Base-by-base conservation (phyloP, 2,888 invertebrate species). In the Tenthredo mesomela region DNA sequence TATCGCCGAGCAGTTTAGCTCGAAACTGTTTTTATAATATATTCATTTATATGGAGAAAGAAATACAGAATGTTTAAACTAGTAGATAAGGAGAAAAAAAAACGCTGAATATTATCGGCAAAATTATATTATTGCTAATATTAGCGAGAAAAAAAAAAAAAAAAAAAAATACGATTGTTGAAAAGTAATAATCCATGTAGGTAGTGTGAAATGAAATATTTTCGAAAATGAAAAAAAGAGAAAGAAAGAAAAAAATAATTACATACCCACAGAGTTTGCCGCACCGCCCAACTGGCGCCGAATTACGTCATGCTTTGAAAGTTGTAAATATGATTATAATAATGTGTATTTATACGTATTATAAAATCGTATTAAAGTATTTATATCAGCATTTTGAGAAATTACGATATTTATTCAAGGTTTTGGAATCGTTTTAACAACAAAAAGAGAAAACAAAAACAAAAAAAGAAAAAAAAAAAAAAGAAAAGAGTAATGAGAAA, bases 271-370 rank as follows among this genome's bases (percentile, higher is more conserved):
- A 80, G 40, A 80, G 37, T 80, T 43, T 47, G 33, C 82, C 47
- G 70, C 33, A 82, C 82, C 82, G 82, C 43, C 82, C 65, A 82
- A 82, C 82, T 82, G 82, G 67, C 82, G 82, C 82, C 82, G 82
- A 82, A 82, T 82, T 82, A 82, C 82, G 82, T 82, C 82, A 82
- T 82, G 50, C 82, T 70, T 82, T 82, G 33, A 82, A 61, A 67
- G n/a, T 67, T 82, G 67, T 70, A 82, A 82, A 80, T 80, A 80
- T 50, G 47, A 67, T 47, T 80, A 65, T 21, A 61, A 18, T 61
- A 80, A n/a, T 47, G 33, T 47, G 67, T 40, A 40, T 61, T 6
- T 61, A 80, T n/a, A 29, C 33, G 29, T 21, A 29, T 21, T 40
- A 61, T 80, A 58, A 37, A 61, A 61, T 12, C 61, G 80, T n/a